Evolutionary conservation across 2,797 vertebrate species (phyloP), one percentile per base, ranked within the genome.

Genomic region (Argya squamiceps): DNA sequence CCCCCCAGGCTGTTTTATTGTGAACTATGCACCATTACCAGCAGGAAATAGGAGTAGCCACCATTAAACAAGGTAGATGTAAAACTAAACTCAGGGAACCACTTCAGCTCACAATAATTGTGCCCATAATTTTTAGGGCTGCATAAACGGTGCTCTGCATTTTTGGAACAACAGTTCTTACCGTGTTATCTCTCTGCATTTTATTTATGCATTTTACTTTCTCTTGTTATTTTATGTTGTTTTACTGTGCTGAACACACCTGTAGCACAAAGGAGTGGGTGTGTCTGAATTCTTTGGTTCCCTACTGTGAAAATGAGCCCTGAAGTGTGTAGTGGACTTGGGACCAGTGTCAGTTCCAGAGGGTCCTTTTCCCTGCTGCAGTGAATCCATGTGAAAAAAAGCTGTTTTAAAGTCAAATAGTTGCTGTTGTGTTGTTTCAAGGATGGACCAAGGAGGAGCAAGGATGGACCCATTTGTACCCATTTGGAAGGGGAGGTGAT

Each of bases 71-170:
- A n/a, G 4, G 17, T 1, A 32, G n/a, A 12, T 34, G 10, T 79
- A 79, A 79, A 80, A 37, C 26, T 50, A 47, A 74, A 44, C 32
- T 47, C 50, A 32, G 15, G 19, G 29, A 82, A 52, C 16, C 21
- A 15, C 56, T 84, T 78, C 81, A 49, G 34, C 36, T 83, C 50
- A 46, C 16, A 36, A 7, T 9, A 63, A 21, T 0, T 20, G 10
- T 19, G 36, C 29, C 8, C 56, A 22, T 70, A 11, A 24, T 29
- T 92, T 79, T 84, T 56, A 59, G 60, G 17, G 36, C 32, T 43
- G 32, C 22, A 11, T 82, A 64, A 92, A 50, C 0, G 2, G 3
- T 6, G 15, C 18, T 7, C 1, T 20, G 4, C 1, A 1, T 22
- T 90, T 92, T 86, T 71, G 37, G 22, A 53, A 37, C 17, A 34